phyloP scores from a whole-genome alignment of 2,113 vertebrate genomes.

The Lampris megalopsis region DNA sequence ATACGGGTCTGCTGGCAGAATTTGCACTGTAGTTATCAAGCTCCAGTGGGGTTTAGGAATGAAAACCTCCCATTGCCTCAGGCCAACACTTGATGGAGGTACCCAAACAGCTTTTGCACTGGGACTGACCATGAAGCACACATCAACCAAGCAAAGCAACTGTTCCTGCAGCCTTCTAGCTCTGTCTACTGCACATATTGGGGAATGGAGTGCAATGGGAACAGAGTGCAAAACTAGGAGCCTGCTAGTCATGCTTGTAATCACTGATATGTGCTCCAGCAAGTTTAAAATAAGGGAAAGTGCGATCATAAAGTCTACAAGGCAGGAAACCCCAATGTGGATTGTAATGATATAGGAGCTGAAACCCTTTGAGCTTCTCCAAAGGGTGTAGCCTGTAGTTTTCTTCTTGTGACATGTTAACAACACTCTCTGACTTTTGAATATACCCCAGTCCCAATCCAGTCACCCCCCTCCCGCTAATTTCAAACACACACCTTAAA shows the following conservation, averaged over 20 bases:
- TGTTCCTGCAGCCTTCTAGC: not conserved
- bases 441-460: conserved; percentile 15
- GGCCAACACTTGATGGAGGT: conserved; percentile 6
- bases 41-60: conserved; percentile 35
- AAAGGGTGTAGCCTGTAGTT: conserved; percentile 39
- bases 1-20: not conserved
- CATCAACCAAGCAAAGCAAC: conserved; percentile 5
- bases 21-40: conserved; percentile 10
- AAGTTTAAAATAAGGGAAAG: conserved; percentile 36
- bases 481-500: conserved; percentile 10
- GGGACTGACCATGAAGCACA: not conserved
- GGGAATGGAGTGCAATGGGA: not conserved
- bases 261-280: conserved; percentile 32
- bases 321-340: conserved; percentile 57
- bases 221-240: not conserved
- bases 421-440: conserved; percentile 38
- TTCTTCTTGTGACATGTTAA: conserved; percentile 26
- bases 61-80: conserved; percentile 21
- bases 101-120: not conserved
- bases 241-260: conserved; percentile 14
- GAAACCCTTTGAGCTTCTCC: conserved; percentile 14
- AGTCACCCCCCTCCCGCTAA: conserved; percentile 12
- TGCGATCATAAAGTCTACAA: conserved; percentile 19
- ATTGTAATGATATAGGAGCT: conserved; percentile 12
- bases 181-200: not conserved